Evolutionary conservation across 2,888 invertebrate species (phyloP).

Genomic region (Orthosia incerta): DNA sequence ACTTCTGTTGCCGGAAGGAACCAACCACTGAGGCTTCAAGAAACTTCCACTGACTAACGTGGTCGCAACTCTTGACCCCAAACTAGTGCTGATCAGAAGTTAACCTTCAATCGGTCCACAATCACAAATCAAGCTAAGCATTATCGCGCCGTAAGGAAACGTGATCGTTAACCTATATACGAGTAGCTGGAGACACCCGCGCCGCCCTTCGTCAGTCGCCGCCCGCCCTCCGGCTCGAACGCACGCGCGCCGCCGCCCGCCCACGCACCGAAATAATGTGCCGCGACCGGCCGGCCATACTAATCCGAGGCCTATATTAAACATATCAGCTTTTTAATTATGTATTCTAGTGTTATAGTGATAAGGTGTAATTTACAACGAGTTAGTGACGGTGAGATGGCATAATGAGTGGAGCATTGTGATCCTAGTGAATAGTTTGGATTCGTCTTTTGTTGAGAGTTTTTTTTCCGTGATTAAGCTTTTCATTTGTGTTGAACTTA

Average conservation of each 20-base stretch:
- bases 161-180: slow-evolving; percentile 87
- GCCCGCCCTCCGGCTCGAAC: slow-evolving; percentile 81
- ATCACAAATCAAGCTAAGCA: slow-evolving; percentile 72
- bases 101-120: slow-evolving; percentile 66
- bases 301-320: slow-evolving; percentile 80
- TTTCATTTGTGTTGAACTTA: slow-evolving; percentile 43
- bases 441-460: slow-evolving; percentile 44
- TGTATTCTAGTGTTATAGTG: slow-evolving; percentile 68
- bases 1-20: not conserved
- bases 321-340: slow-evolving; percentile 84
- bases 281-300: slow-evolving; percentile 63
- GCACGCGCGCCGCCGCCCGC: slow-evolving; percentile 73
- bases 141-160: slow-evolving; percentile 76
- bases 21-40: not conserved
- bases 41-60: not conserved
- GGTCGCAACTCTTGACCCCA: slow-evolving; percentile 1
- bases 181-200: slow-evolving; percentile 66
- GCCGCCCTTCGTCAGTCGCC: slow-evolving; percentile 81
- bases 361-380: slow-evolving; percentile 70
- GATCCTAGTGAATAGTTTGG: slow-evolving; percentile 42
- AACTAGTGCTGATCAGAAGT: slow-evolving; percentile 58
- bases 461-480: slow-evolving; percentile 46
- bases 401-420: slow-evolving; percentile 65
- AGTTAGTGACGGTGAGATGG: slow-evolving; percentile 61
- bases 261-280: slow-evolving; percentile 66